Percentiles rank a stretch among this genome's conserved stretches.
Conservation (phyloP, 2,797 vertebrate genomes). For the Petrocephalus sullivani region DNA sequence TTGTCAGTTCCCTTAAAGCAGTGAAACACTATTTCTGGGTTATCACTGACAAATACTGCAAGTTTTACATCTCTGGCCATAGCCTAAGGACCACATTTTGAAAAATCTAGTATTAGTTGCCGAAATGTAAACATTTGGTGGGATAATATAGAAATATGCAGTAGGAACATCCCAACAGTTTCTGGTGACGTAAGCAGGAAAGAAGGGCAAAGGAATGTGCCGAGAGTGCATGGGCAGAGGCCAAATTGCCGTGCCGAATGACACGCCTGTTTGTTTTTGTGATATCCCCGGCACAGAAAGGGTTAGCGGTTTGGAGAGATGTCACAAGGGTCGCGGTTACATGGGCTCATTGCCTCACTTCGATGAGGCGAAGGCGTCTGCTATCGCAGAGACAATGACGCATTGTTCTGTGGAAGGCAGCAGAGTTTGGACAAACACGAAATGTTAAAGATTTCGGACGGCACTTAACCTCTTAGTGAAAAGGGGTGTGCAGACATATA, state of each 20-base stretch:
- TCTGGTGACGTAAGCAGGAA: background rate
- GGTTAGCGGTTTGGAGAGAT: background rate
- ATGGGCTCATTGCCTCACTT: background rate
- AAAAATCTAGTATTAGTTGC: background rate
- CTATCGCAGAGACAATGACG: conserved; percentile 6
- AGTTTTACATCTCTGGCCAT: background rate
- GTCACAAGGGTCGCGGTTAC: conserved; percentile 7
- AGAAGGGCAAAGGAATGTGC: background rate
- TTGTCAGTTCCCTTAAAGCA: background rate
- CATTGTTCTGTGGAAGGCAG: conserved; percentile 18
- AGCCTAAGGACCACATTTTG: background rate
- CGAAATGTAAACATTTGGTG: background rate
- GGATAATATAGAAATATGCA: background rate
- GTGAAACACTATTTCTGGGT: background rate
- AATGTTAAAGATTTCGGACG: background rate
- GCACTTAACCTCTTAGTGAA: background rate
- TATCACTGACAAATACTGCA: background rate
- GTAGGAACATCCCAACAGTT: background rate
- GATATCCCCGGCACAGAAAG: background rate
- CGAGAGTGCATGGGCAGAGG: background rate
- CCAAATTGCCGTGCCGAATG: background rate
- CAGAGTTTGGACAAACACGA: conserved; percentile 5
- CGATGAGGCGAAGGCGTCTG: background rate
- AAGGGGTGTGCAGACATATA: background rate
- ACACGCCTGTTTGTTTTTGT: background rate